Conservation (phyloP, 2,113 vertebrate species). For the Macrotis lagotis region DNA sequence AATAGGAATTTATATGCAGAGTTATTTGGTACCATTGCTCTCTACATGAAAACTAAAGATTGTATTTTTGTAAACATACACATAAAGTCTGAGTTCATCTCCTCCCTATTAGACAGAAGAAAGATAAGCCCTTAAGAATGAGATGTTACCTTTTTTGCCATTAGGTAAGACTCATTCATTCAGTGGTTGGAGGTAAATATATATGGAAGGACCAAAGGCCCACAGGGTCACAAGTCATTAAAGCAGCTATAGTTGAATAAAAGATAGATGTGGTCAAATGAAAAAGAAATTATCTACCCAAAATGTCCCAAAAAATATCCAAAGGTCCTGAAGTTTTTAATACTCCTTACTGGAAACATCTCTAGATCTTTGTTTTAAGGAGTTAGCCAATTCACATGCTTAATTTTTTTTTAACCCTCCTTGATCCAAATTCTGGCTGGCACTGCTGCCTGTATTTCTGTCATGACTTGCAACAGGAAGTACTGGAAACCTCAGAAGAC, state of each 20-base stretch:
- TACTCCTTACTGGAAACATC: not conserved
- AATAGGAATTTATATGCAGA: constrained; percentile 85
- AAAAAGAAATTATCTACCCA: not conserved
- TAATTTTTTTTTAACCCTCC: not conserved
- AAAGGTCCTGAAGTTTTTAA: not conserved
- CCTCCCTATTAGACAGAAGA: not conserved
- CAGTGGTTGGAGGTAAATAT: constrained; percentile 4
- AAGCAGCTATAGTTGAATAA: not conserved
- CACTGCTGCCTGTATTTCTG: not conserved
- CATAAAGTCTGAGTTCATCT: constrained; percentile 34
- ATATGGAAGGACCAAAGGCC: not conserved
- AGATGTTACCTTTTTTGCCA: constrained; percentile 52
- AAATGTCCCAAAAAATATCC: not conserved
- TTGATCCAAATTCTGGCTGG: constrained; percentile 10
- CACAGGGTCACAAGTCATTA: not conserved
- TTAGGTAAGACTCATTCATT: constrained; percentile 34
- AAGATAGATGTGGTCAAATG: not conserved
- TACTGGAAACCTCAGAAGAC: constrained; percentile 1
- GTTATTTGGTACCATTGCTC: constrained; percentile 78
- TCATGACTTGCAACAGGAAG: constrained; percentile 30
- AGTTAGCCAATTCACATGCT: not conserved
- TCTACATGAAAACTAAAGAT: constrained; percentile 57
- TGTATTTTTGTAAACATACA: constrained; percentile 44
- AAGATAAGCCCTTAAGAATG: constrained; percentile 36
- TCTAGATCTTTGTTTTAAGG: not conserved